Conservation (phyloP, 1,140 invertebrate genomes). For the Bombus pyrosoma region DNA sequence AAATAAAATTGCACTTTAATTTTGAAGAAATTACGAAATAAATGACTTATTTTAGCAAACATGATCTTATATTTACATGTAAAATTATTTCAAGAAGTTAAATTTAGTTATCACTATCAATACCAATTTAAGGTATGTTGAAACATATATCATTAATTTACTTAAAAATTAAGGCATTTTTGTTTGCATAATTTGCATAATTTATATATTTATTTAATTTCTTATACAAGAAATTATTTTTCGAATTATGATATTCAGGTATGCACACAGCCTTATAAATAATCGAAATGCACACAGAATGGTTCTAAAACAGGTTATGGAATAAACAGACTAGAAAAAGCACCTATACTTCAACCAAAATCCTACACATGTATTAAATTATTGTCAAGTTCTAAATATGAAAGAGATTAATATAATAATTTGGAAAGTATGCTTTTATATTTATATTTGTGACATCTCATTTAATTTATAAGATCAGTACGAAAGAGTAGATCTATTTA, state of each 20-base stretch:
- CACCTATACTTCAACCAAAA: slow-evolving; percentile 3
- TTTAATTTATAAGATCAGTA: neutral
- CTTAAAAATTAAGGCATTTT: neutral
- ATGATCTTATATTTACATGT: slow-evolving; percentile 14
- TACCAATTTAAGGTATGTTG: slow-evolving; percentile 2
- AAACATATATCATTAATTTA: neutral
- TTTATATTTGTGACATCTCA: neutral
- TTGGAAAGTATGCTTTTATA: neutral
- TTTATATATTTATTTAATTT: neutral
- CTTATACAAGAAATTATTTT: neutral
- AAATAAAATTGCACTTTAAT: neutral
- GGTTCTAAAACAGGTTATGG: slow-evolving; percentile 22
- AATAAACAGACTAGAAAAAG: slow-evolving; percentile 18
- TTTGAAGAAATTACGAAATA: neutral
- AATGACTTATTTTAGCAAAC: neutral
- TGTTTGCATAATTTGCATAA: neutral
- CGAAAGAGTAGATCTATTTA: neutral
- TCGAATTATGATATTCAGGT: slow-evolving; percentile 12
- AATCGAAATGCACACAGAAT: slow-evolving; percentile 6
- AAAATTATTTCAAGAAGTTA: neutral
- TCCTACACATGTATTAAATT: neutral
- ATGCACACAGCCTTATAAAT: slow-evolving; percentile 8
- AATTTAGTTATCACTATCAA: slow-evolving; percentile 1
- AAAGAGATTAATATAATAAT: neutral
- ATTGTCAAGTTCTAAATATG: neutral